Conservation (phyloP, 1,140 invertebrate genomes). For the Radopholus similis region DNA sequence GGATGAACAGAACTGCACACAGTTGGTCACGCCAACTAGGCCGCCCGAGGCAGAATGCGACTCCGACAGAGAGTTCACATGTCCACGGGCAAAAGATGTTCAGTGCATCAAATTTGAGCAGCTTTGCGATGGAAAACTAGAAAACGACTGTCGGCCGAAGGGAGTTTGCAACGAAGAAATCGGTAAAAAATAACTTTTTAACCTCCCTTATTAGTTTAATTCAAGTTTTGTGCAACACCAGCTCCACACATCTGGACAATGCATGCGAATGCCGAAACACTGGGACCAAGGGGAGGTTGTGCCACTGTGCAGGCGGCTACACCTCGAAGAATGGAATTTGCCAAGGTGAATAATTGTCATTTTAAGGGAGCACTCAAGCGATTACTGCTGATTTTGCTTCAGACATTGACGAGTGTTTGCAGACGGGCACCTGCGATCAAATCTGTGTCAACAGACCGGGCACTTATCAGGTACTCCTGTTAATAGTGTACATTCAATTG, state of each 20-base stretch:
- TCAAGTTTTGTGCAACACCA: conserved; percentile 13
- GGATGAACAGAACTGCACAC: conserved; percentile 69
- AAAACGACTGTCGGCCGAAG: not conserved
- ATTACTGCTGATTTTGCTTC: conserved; percentile 21
- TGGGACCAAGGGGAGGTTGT: conserved; percentile 22
- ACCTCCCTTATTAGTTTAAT: not conserved
- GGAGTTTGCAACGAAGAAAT: conserved; percentile 29
- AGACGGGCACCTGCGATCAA: conserved; percentile 76
- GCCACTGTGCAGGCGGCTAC: conserved; percentile 30
- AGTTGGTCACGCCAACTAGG: conserved; percentile 2
- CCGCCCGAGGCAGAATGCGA: conserved; percentile 26
- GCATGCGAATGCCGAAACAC: conserved; percentile 39
- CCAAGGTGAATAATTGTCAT: conserved; percentile 26
- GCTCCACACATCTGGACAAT: conserved; percentile 8
- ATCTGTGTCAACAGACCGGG: conserved; percentile 66
- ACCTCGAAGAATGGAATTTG: conserved; percentile 25
- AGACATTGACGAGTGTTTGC: conserved; percentile 88
- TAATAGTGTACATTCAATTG: too few species aligned
- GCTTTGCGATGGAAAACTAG: conserved; percentile 32
- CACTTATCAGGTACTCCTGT: too few species aligned
- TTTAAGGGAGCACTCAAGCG: not conserved
- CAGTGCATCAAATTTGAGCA: conserved; percentile 40
- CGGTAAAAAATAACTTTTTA: not conserved
- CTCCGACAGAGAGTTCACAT: conserved; percentile 40
- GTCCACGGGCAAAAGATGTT: conserved; percentile 29